Conservation (phyloP, 1,140 invertebrate genomes). For the Scaptomyza pallida region DNA sequence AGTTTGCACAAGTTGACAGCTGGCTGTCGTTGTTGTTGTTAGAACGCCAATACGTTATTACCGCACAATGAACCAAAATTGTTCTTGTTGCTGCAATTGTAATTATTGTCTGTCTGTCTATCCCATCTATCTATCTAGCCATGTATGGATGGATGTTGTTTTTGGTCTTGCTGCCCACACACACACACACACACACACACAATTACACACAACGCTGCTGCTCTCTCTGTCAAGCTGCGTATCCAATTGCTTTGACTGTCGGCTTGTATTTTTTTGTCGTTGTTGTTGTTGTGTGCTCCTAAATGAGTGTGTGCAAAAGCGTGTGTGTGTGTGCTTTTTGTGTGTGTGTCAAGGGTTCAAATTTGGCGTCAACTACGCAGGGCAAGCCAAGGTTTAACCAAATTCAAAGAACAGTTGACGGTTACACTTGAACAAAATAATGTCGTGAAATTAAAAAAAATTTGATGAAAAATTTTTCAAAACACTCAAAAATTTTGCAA, state of each 20-base stretch:
- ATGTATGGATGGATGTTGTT: conserved; percentile 20
- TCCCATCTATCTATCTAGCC: conserved; percentile 30
- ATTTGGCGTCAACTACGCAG: conserved; percentile 47
- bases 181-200: neutral
- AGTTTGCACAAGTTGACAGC: conserved; percentile 69
- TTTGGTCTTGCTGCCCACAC: conserved; percentile 19
- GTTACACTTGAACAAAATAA: conserved; percentile 16
- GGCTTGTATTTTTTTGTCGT: conserved; percentile 30
- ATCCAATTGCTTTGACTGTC: conserved; percentile 47
- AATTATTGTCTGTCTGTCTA: conserved; percentile 43
- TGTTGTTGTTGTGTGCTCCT: conserved; percentile 19
- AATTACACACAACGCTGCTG: conserved; percentile 23
- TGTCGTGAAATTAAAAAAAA: neutral
- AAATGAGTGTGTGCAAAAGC: neutral
- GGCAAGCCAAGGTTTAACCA: conserved; percentile 12
- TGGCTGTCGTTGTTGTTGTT: conserved; percentile 50
- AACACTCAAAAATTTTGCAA: too few species aligned
- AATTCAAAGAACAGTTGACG: conserved; percentile 5
- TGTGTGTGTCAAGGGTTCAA: conserved; percentile 40
- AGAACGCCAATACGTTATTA: conserved; percentile 28
- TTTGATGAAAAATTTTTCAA: neutral
- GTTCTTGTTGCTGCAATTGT: conserved; percentile 33
- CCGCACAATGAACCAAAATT: conserved; percentile 41
- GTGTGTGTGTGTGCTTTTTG: neutral
- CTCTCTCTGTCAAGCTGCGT: conserved; percentile 57